phyloP scores from a whole-genome alignment of 2,113 vertebrate genomes.

The Deroptyus accipitrinus region DNA sequence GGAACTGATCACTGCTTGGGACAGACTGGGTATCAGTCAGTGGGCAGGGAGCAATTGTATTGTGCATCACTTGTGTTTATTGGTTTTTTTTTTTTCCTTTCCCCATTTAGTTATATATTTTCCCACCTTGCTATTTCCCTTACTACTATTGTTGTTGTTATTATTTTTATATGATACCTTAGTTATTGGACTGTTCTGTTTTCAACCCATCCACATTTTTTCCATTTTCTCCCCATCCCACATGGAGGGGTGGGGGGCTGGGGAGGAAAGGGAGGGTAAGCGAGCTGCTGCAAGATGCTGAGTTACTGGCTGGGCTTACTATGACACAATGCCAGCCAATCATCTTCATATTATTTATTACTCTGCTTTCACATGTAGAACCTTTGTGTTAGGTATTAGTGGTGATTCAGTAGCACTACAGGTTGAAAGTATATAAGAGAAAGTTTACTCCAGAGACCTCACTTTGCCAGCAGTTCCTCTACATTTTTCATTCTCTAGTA shows the following conservation, averaged over 20 bases:
- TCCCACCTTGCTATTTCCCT: neutral
- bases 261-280: neutral
- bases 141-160: neutral
- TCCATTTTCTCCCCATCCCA: neutral
- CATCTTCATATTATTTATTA: neutral
- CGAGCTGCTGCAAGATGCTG: neutral
- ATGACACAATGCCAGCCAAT: neutral
- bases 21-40: neutral
- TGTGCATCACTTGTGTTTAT: neutral
- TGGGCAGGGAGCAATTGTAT: neutral
- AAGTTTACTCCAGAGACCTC: neutral
- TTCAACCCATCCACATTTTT: neutral
- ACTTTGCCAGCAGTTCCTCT: neutral
- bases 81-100: neutral
- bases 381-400: neutral
- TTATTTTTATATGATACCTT: neutral
- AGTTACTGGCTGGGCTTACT: neutral
- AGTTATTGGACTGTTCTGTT: neutral
- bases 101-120: neutral
- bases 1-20: neutral
- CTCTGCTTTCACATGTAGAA: neutral
- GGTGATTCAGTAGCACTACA: neutral
- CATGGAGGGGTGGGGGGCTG: neutral
- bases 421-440: neutral
- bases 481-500: neutral